Percentiles rank a stretch among this genome's conserved stretches.
These are phyloP conservation scores for Eustalomyia histrio DNA, from an alignment of 2,888 invertebrate species.

Conservation along the genomic window DNA sequence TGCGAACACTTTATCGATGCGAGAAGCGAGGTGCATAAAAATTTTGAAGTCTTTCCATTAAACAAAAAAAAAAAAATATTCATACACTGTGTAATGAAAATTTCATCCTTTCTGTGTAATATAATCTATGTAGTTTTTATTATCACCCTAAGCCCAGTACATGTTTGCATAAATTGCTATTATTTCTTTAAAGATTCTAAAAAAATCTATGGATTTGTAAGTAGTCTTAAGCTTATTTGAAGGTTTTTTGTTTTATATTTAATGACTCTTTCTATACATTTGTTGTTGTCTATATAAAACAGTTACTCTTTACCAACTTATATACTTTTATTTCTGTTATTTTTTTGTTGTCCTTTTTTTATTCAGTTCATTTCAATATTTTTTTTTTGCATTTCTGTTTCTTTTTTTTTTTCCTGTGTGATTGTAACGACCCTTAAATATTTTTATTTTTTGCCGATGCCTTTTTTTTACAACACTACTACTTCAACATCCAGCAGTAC, in stretches of 20 bases:
- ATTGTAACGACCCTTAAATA: conserved; percentile 46
- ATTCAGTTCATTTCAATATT: conserved; percentile 18
- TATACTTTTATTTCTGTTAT: background rate
- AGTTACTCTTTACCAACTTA: background rate
- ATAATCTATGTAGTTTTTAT: too few relatives aligned
- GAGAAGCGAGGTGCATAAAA: too few relatives aligned
- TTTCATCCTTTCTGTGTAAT: too few relatives aligned
- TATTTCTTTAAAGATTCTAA: too few relatives aligned
- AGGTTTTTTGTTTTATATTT: background rate
- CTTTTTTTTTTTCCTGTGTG: conserved; percentile 25
- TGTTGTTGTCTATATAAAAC: conserved; percentile 4
- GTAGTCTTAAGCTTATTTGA: background rate
- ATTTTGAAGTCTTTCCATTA: too few relatives aligned
- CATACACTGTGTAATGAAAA: too few relatives aligned
- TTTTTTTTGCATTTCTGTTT: conserved; percentile 9
- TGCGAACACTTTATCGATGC: too few relatives aligned
- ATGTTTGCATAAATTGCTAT: too few relatives aligned
- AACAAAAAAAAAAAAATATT: too few relatives aligned
- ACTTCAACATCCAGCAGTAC: background rate
- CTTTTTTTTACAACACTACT: conserved; percentile 15
- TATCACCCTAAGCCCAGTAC: too few relatives aligned
- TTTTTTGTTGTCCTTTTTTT: conserved; percentile 20
- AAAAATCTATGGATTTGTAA: too few relatives aligned
- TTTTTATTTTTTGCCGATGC: conserved; percentile 15
- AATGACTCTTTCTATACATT: conserved; percentile 1